Conservation (phyloP, 2,797 vertebrate species). For the Melanogrammus aeglefinus region DNA sequence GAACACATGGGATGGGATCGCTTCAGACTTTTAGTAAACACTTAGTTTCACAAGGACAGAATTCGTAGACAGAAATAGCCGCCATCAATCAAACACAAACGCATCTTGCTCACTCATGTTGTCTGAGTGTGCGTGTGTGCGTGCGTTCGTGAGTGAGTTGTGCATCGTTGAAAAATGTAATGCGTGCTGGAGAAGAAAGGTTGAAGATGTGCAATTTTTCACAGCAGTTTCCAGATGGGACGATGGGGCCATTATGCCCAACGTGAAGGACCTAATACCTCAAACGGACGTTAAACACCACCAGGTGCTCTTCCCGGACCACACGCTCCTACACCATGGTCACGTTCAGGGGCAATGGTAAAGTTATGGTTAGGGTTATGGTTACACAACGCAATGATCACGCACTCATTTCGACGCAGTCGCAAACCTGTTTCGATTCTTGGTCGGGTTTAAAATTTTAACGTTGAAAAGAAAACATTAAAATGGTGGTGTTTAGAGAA, state of each 20-base stretch:
- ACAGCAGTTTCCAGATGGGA: conserved; percentile 59
- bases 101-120: not conserved
- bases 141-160: not conserved
- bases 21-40: not conserved
- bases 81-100: not conserved
- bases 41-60: not conserved
- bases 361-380: no score
- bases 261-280: conserved; percentile 52
- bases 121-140: not conserved
- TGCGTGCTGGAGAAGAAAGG: conserved; percentile 14
- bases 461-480: no score
- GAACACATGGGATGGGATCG: not conserved
- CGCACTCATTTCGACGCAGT: not conserved
- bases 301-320: conserved; percentile 60
- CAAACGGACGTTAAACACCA: conserved; percentile 63
- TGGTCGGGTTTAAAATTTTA: no score
- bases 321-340: conserved; percentile 28
- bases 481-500: no score
- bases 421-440: no score
- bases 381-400: conserved; percentile 5
- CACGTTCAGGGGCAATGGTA: conserved; percentile 23
- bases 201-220: conserved; percentile 47
- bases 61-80: not conserved
- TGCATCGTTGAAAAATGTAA: not conserved
- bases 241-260: conserved; percentile 54